Evolutionary conservation across 2,113 vertebrate species (phyloP), one percentile per base, ranked within the genome.

Genomic region (Trogon surrucura): DNA sequence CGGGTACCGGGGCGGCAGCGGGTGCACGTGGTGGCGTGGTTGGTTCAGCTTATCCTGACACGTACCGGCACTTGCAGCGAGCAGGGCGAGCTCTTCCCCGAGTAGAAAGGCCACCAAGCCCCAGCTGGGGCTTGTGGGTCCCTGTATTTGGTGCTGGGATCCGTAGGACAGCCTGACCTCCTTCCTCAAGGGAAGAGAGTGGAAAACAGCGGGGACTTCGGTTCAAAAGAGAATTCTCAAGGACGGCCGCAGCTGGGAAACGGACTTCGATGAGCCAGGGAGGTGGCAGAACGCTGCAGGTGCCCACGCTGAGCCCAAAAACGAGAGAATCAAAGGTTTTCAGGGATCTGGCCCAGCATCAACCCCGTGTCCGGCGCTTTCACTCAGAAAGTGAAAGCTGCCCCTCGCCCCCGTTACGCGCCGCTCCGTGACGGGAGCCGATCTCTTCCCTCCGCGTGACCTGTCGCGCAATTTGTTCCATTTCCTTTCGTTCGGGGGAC

Each of bases 401-500:
- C 56, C 79, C 88, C 73, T 79, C 13, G 5, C n/a, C 80, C 65
- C 65, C 2, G 3, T 25, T 9, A 60, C 15, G 6, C 32, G 13
- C 51, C 4, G 4, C 9, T 41, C 44, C 2, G 17, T 17, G 64
- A 65, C 58, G 61, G 88, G 29, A 91, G 22, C 85, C 2, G 45
- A 82, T 62, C 72, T 58, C 70, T 73, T 69, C 77, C 80, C 85
- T 82, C 91, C 51, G 85, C 77, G 41, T 19, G 54, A 54, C 80
- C 65, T 45, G 66, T 70, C 89, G 58, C 6, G 45, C 77, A 67
- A 67, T 81, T 71, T 67, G 36, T 61, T 90, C 92, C 13, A 73
- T 88, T 88, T 85, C 85, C 83, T 92, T 85, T 78, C 73, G 82
- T 34, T 88, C 53, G 19, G 80, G 79, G 21, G 64, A 36, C 36